Percentiles rank a stretch among this genome's conserved stretches.
Conservation (phyloP, 2,797 vertebrate genomes). For the Manis crassicaudata region DNA sequence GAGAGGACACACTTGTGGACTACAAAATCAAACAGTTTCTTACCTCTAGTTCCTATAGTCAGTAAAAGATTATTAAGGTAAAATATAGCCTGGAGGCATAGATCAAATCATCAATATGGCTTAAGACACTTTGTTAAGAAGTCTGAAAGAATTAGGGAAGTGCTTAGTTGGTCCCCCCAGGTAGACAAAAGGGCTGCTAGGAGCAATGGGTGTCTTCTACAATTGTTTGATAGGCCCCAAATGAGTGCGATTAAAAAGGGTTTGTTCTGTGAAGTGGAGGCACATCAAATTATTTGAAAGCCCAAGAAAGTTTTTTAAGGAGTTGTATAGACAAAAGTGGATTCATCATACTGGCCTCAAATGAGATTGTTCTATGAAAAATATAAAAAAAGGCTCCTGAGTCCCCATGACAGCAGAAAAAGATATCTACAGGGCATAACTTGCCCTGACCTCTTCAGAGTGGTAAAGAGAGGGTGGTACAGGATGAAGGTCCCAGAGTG, state of each 20-base stretch:
- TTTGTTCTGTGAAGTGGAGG: background rate
- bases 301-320: background rate
- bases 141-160: background rate
- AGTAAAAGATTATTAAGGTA: constrained; percentile 19
- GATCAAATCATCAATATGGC: background rate
- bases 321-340: background rate
- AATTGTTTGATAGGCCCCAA: background rate
- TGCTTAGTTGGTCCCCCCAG: background rate
- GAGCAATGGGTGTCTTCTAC: background rate
- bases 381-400: background rate
- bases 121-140: background rate
- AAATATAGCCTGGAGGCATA: background rate
- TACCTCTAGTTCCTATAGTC: background rate
- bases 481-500: background rate
- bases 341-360: background rate
- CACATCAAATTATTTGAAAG: background rate
- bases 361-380: background rate
- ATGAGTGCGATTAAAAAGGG: background rate
- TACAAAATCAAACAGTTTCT: constrained; percentile 2
- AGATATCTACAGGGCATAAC: background rate
- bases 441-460: background rate
- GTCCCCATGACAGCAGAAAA: background rate
- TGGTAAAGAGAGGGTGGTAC: background rate
- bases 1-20: background rate
- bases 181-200: background rate